Evolutionary conservation across 1,140 invertebrate species (phyloP).

Genomic region (Cepaea nemoralis): DNA sequence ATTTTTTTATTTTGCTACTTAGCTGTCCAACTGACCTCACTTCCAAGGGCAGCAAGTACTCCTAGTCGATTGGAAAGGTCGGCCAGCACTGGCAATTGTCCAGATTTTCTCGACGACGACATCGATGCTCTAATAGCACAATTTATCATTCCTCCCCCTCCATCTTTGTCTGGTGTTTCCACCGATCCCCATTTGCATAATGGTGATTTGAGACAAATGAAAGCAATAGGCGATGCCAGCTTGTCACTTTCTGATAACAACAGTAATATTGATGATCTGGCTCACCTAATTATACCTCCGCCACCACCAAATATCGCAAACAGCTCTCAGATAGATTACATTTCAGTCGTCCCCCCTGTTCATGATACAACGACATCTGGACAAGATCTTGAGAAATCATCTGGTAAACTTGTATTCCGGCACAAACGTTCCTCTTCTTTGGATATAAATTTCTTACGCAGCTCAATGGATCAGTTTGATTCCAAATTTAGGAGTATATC

Average conservation of each 20-base stretch:
- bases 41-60: slow-evolving; percentile 1
- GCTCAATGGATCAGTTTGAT: slow-evolving; percentile 29
- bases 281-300: slow-evolving; percentile 85
- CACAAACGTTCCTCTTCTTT: slow-evolving; percentile 61
- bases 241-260: not conserved
- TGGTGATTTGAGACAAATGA: not conserved
- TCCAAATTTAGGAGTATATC: slow-evolving; percentile 39
- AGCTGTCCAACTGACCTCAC: not conserved
- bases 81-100: slow-evolving; percentile 44
- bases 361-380: slow-evolving; percentile 39
- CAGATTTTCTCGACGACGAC: slow-evolving; percentile 64
- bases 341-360: not conserved
- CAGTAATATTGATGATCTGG: slow-evolving; percentile 77
- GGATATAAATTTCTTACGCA: slow-evolving; percentile 41
- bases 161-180: slow-evolving; percentile 44
- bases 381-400: slow-evolving; percentile 29
- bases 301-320: slow-evolving; percentile 74
- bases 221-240: not conserved
- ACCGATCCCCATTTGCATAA: not conserved
- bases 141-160: slow-evolving; percentile 83
- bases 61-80: slow-evolving; percentile 37
- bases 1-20: not conserved
- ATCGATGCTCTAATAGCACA: slow-evolving; percentile 87
- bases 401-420: slow-evolving; percentile 34
- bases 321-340: not conserved